Conservation (phyloP, 2,888 invertebrate species). For the Ethmia dodecea region DNA sequence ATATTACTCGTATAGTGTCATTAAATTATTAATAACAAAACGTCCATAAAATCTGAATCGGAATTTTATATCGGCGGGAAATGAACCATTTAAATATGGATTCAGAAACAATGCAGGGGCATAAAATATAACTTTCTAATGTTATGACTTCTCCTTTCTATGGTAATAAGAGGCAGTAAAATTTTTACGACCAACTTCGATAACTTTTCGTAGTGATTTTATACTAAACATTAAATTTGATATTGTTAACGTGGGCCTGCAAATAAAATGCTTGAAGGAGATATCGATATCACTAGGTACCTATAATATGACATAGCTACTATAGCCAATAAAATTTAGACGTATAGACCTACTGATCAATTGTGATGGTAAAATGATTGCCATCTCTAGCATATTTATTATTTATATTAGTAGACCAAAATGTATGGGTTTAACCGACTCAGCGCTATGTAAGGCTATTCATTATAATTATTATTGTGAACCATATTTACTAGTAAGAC, state of each 20-base stretch:
- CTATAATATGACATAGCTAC: too few relatives aligned
- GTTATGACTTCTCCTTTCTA: slow-evolving; percentile 47
- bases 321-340: too few relatives aligned
- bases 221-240: slow-evolving; percentile 9
- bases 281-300: too few relatives aligned
- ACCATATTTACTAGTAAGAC: too few relatives aligned
- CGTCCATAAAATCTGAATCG: slow-evolving; percentile 25
- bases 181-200: slow-evolving; percentile 43
- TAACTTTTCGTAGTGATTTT: slow-evolving; percentile 36
- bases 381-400: too few relatives aligned
- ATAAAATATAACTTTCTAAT: slow-evolving; percentile 44
- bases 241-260: neutral
- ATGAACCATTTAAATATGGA: slow-evolving; percentile 30
- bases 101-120: slow-evolving; percentile 41
- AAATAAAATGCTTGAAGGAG: slow-evolving; percentile 1
- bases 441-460: too few relatives aligned
- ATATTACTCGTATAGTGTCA: too few relatives aligned
- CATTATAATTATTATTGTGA: too few relatives aligned
- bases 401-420: too few relatives aligned
- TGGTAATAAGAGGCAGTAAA: slow-evolving; percentile 49
- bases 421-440: too few relatives aligned
- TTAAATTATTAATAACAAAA: neutral
- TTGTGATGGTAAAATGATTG: too few relatives aligned
- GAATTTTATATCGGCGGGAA: slow-evolving; percentile 31
- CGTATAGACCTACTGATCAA: too few relatives aligned